Evolutionary conservation across 2,888 invertebrate genomes (phyloP).

Genomic region (Cynaeus angustus): DNA sequence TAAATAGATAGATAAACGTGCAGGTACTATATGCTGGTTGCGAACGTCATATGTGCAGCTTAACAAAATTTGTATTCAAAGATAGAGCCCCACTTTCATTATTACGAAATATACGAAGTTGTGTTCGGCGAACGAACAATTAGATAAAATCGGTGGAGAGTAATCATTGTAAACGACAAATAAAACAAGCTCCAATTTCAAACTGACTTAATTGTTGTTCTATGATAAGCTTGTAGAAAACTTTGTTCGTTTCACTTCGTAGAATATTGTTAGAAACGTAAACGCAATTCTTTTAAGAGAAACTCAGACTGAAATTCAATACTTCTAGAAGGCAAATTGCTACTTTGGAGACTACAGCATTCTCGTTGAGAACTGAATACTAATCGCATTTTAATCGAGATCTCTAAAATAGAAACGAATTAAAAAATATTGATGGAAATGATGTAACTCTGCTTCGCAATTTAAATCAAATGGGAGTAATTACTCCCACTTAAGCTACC

Average conservation of each 20-base stretch:
- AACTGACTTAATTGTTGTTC: neutral
- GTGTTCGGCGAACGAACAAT: neutral
- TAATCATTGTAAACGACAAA: constrained; percentile 10
- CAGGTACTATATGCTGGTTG: constrained; percentile 14
- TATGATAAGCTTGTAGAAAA: neutral
- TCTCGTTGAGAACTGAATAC: constrained; percentile 7
- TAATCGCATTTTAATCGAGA: constrained; percentile 18
- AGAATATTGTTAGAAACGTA: constrained; percentile 6
- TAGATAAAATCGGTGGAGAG: constrained; percentile 7
- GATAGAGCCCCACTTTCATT: neutral
- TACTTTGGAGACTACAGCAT: neutral
- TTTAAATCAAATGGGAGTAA: constrained; percentile 8
- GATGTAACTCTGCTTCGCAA: neutral
- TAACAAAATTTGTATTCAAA: constrained; percentile 10
- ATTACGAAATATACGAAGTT: constrained; percentile 10
- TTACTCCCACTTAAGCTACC: constrained; percentile 2
- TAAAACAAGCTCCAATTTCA: constrained; percentile 1
- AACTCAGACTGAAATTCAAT: constrained; percentile 20
- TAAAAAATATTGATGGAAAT: constrained; percentile 17
- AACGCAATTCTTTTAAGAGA: constrained; percentile 1
- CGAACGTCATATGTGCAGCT: constrained; percentile 12
- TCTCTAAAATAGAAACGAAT: constrained; percentile 5
- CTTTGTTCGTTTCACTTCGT: neutral
- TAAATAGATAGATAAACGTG: constrained; percentile 22
- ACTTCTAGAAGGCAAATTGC: constrained; percentile 24